phyloP scores from a whole-genome alignment of 2,888 invertebrate genomes.

The Linyphia triangularis region DNA sequence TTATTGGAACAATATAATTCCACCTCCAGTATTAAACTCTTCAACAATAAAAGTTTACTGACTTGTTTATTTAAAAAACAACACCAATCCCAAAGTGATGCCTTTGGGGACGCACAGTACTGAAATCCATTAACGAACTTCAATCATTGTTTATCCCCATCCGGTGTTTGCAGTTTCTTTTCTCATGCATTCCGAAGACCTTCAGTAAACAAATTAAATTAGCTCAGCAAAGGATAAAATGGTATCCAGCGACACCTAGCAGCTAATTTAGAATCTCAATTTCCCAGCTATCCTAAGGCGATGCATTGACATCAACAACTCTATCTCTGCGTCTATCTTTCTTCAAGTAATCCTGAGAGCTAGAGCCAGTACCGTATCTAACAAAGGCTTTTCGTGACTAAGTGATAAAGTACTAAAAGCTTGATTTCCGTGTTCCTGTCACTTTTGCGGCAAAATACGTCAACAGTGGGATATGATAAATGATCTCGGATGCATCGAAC shows the following conservation, averaged over 20 bases:
- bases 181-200: background rate
- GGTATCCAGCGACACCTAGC: slow-evolving; percentile 7
- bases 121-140: slow-evolving; percentile 27
- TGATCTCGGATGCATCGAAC: slow-evolving; percentile 34
- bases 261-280: slow-evolving; percentile 39
- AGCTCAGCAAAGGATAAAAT: background rate
- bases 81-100: background rate
- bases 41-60: background rate
- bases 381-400: slow-evolving; percentile 54
- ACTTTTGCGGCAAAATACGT: slow-evolving; percentile 56
- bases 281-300: slow-evolving; percentile 2
- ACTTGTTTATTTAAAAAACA: slow-evolving; percentile 17
- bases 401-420: slow-evolving; percentile 69
- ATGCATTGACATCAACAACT: background rate
- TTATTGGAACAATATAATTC: background rate
- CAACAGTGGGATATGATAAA: slow-evolving; percentile 57
- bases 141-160: slow-evolving; percentile 22
- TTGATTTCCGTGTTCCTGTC: slow-evolving; percentile 69
- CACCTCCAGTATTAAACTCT: background rate
- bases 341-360: slow-evolving; percentile 2
- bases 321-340: slow-evolving; percentile 10
- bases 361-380: slow-evolving; percentile 14
- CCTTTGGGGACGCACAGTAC: background rate
- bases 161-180: slow-evolving; percentile 11
- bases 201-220: slow-evolving; percentile 49